Evolutionary conservation across 2,113 vertebrate species (phyloP).

Genomic region (Macrotis lagotis): DNA sequence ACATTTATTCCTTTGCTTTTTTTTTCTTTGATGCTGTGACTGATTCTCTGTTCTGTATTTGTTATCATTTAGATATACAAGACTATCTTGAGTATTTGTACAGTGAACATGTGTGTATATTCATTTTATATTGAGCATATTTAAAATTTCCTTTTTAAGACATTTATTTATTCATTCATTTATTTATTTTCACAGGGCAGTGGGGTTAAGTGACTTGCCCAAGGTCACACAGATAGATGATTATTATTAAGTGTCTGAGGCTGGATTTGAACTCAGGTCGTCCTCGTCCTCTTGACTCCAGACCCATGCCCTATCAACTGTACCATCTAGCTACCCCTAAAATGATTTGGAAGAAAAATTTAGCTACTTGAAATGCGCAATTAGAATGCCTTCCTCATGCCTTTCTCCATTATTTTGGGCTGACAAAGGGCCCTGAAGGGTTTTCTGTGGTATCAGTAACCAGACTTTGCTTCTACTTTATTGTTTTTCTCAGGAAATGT

Average conservation of each 20-base stretch:
- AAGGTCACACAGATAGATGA: too few relatives aligned
- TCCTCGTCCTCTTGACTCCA: too few relatives aligned
- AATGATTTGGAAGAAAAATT: constrained; percentile 24
- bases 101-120: background rate
- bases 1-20: constrained; percentile 39
- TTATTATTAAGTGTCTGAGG: too few relatives aligned
- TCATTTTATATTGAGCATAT: constrained; percentile 19
- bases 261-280: too few relatives aligned
- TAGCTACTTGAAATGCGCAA: background rate
- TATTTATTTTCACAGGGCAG: too few relatives aligned
- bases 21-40: constrained; percentile 7
- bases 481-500: background rate
- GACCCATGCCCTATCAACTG: too few relatives aligned
- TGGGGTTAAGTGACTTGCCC: too few relatives aligned
- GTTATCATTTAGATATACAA: constrained; percentile 38
- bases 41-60: constrained; percentile 19
- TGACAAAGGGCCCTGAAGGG: background rate
- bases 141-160: constrained; percentile 27
- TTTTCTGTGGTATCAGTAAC: background rate
- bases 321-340: too few relatives aligned
- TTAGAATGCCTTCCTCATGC: background rate
- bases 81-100: constrained; percentile 41
- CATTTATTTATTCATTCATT: too few relatives aligned
- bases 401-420: background rate
- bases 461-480: background rate